Percentiles rank a stretch among this genome's conserved stretches.
Conservation (phyloP, 1,140 invertebrate genomes). For the Cotesia vestalis region DNA sequence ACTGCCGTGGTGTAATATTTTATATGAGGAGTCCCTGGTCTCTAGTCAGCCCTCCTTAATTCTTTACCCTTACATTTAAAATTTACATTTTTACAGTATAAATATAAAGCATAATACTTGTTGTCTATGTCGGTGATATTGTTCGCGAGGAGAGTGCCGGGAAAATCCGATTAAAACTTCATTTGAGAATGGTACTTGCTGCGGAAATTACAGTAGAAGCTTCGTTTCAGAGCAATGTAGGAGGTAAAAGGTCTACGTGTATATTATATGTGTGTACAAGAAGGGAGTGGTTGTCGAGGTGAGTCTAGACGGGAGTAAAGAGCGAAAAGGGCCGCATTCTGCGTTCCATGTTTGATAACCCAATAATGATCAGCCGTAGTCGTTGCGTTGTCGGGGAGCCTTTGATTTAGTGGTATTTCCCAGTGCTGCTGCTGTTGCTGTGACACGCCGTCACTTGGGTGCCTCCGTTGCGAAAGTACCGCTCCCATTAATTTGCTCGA, state of each 20-base stretch:
- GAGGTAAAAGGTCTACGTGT: too few species aligned
- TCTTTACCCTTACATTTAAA: neutral
- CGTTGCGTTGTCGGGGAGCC: conserved; percentile 12
- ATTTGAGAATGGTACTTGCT: conserved; percentile 48
- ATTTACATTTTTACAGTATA: neutral
- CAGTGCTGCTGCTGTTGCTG: neutral
- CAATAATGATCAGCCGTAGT: conserved; percentile 36
- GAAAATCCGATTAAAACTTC: conserved; percentile 52
- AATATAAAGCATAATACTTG: neutral
- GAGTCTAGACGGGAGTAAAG: neutral
- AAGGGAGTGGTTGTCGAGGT: neutral
- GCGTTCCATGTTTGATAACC: conserved; percentile 40
- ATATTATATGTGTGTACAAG: neutral
- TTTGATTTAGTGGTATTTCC: conserved; percentile 41
- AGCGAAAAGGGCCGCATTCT: conserved; percentile 7
- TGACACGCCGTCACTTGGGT: conserved; percentile 15
- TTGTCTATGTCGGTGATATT: too few species aligned
- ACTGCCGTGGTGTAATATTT: neutral
- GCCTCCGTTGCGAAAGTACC: conserved; percentile 26
- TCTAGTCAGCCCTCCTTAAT: neutral
- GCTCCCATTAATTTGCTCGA: conserved; percentile 34
- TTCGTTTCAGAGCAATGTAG: neutral
- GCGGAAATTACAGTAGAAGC: conserved; percentile 45
- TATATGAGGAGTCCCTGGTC: neutral
- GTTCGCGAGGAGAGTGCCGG: conserved; percentile 33